Evolutionary conservation across 2,797 vertebrate species (phyloP).

Genomic region (Syngnathus rostellatus): DNA sequence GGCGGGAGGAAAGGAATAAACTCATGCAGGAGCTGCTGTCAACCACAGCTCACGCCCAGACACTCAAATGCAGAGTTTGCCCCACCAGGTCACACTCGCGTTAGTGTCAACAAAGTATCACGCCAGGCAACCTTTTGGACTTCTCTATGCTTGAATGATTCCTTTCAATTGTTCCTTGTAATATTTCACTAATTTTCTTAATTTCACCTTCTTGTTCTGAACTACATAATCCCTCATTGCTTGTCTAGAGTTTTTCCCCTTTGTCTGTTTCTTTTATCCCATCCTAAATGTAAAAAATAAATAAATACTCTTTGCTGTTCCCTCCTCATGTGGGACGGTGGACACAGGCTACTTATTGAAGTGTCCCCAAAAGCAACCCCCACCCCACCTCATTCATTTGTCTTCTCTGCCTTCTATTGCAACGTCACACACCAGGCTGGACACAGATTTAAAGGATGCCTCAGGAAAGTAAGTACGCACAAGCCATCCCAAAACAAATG

Average conservation of each 20-base stretch:
- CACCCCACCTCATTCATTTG: slow-evolving; percentile 35
- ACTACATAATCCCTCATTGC: no score
- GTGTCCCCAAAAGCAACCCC: slow-evolving; percentile 20
- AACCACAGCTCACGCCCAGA: no score
- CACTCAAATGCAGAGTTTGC: not conserved
- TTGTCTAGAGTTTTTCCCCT: no score
- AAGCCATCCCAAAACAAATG: not conserved
- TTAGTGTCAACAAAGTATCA: not conserved
- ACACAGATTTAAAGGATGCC: slow-evolving; percentile 81
- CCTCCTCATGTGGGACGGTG: slow-evolving; percentile 9
- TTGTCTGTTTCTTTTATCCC: not conserved
- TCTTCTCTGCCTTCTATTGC: slow-evolving; percentile 35
- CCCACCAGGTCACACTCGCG: not conserved
- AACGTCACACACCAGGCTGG: slow-evolving; percentile 76
- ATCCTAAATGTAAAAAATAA: not conserved
- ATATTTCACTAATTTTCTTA: not conserved
- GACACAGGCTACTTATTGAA: slow-evolving; percentile 32
- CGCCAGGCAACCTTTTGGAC: not conserved
- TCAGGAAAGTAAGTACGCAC: slow-evolving; percentile 76
- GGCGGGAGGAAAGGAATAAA: not conserved
- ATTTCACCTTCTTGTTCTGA: not conserved
- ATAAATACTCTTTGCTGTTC: not conserved
- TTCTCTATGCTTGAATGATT: not conserved
- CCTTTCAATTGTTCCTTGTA: not conserved
- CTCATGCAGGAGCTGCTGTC: no score